Evolutionary conservation across 2,113 vertebrate species (phyloP), one percentile per base, ranked within the genome.

Genomic region (Pica pica): DNA sequence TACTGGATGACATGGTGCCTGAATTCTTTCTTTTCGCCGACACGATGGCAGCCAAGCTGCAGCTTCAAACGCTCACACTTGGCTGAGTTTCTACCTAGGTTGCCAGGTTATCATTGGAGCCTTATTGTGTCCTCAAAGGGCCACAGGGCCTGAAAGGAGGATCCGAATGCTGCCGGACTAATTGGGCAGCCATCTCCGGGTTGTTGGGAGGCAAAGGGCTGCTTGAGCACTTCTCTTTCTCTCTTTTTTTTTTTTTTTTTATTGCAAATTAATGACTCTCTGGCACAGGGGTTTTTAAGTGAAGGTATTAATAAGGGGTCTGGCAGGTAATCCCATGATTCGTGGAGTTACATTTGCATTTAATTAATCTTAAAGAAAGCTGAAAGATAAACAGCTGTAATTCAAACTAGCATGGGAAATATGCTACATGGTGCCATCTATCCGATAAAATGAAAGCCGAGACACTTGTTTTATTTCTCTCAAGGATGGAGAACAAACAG

Each of bases 321-420:
- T 98, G 98, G 98, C 98, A 98, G 98, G 98, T 98, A 98, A 97
- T 98, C 98, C 98, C 98, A 92, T 96, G 98, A 98, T 98, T 97
- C 98, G 76, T 97, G 61, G 97, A 97, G 97, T 98, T 98, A 97
- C 98, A 98, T 98, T 98, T 98, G 98, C 98, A 98, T 98, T 98
- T 98, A 98, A 98, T 98, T 99, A 98, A 98, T 98, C 98, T 98
- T 98, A 97, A 98, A 98, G 98, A 98, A 98, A 98, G 98, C 98
- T 97, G 98, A 95, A 98, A 98, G 98, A 98, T 98, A 98, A 99
- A 98, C 98, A 98, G 98, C 98, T 98, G 98, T 98, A 98, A 98
- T 98, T 98, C 96, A 95, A 96, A 97, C 97, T 97, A 97, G 97
- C 97, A 96, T 95, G 97, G 97, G 97, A 97, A 98, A 97, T 97